Evolutionary conservation across 1,140 invertebrate genomes (phyloP), one percentile per base, ranked within the genome.

Genomic region (Contarinia nasturtii): DNA sequence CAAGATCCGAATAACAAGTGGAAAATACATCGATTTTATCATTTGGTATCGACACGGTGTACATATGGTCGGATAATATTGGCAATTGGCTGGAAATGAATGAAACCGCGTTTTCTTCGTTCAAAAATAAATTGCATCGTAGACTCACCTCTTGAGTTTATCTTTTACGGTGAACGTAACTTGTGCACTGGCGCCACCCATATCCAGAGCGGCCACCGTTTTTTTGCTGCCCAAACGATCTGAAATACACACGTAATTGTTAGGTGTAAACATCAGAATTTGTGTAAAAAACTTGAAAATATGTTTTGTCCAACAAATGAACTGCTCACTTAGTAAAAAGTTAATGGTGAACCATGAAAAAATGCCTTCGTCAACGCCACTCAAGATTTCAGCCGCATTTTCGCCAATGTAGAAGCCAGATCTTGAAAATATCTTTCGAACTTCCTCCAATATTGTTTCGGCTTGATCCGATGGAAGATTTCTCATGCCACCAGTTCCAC

Each of bases 311-410:
- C n/a, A n/a, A n/a, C n/a, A n/a, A n/a, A n/a, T n/a, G n/a, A n/a
- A n/a, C n/a, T n/a, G n/a, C n/a, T n/a, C n/a, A 77, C 84, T 79
- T 50, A 87, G 64, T 7, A 94, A 64, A 54, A 89, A 90, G 63
- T 94, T 94, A 5, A 93, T 77, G 0, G 89, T 93, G 59, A 91
- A 88, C 91, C 91, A 96, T 12, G 86, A 89, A 63, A 82, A 93
- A 44, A 94, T 79, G 42, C 87, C 93, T 70, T 97, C 93, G 57
- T 94, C 87, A 1, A 75, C 75, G 2, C 90, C 92, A 57, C 90
- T 84, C 86, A 98, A 89, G 44, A 97, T 91, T 44, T 80, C 76
- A 7, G 96, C 85, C 11, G 86, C 78, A 55, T 88, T 73, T 15
- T 77, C 67, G 8, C 70, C 72, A 0, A 80, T 66, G 47, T 71